Evolutionary conservation across 2,113 vertebrate species (phyloP), one percentile per base, ranked within the genome.

Genomic region (Tamias sibiricus): DNA sequence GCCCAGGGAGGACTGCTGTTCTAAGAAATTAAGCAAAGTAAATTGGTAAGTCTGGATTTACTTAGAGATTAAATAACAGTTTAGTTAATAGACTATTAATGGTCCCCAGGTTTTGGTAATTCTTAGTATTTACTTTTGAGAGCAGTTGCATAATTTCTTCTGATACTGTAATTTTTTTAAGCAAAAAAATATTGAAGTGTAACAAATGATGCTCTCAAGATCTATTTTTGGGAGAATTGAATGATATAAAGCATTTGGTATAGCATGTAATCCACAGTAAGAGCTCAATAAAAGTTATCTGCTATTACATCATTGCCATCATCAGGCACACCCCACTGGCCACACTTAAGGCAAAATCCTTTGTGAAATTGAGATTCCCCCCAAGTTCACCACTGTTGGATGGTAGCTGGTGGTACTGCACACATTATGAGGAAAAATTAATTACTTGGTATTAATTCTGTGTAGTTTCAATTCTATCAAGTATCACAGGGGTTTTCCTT

Each of bases 31-130:
- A 97, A 96, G 95, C 96, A 87, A 94, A 97, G 90, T 90, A 84
- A 97, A 97, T 97, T 97, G 95, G 95, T 91, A 95, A 97, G 95
- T 98, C 91, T 92, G 59, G 87, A 72, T 97, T 97, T 92, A 97
- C 91, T 95, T 95, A 93, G 96, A 92, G 92, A 98, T 98, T 97
- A 98, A 98, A 95, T 96, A 97, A 96, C 96, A 93, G 96, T 96
- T 97, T 93, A 90, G 96, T 96, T 97, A 98, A 97, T 97, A 95
- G 97, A 40, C 92, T 91, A 94, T 97, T 96, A 97, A 97, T 97
- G 90, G 92, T 95, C 80, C 92, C 96, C 90, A 97, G 94, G 97
- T 98, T 94, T 97, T 96, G 92, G 96, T 97, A 97, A 96, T 96
- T 98, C 64, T 92, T 71, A 79, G 40, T 68, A 86, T 97, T 97